A percentile compares a stretch with the other conserved stretches of the same genome.
Evolutionary conservation across 2,113 vertebrate species (phyloP).

Genomic region (Rafetus swinhoei): DNA sequence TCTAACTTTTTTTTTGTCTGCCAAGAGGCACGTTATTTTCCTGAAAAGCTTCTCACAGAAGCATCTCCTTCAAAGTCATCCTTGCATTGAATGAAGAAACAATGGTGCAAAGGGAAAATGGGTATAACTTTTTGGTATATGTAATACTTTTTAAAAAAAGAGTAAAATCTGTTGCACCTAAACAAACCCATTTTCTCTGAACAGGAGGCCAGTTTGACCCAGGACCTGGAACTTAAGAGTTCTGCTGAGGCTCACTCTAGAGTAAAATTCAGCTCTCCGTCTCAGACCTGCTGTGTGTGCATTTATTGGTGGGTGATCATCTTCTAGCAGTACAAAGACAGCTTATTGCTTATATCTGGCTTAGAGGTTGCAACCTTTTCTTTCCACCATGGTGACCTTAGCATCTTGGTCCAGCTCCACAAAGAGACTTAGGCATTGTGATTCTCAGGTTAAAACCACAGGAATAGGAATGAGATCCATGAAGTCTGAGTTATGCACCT

Average conservation of each 20-base stretch:
- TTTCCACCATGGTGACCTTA: not conserved
- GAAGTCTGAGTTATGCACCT: not conserved
- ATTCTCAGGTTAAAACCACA: not conserved
- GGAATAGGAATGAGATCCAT: not conserved
- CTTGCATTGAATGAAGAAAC: not conserved
- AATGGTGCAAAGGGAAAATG: not conserved
- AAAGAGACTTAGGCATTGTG: not conserved
- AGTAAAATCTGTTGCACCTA: not conserved
- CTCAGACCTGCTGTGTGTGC: not conserved
- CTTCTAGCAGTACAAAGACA: not conserved
- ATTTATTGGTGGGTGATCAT: not conserved
- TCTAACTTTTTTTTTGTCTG: not conserved
- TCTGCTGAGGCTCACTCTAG: not conserved
- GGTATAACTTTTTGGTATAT: not conserved
- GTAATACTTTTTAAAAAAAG: not conserved
- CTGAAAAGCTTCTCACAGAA: not conserved
- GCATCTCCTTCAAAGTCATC: not conserved
- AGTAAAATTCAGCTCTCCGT: not conserved
- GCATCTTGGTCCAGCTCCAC: not conserved
- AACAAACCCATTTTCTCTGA: not conserved
- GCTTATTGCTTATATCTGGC: not conserved
- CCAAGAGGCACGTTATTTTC: not conserved
- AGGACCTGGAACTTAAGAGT: not conserved
- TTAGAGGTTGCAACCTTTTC: not conserved
- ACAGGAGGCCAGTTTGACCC: not conserved